phyloP scores from a whole-genome alignment of 30 jellyfish, hydroid and myxozoan genomes.

The Morbakka virulenta region DNA sequence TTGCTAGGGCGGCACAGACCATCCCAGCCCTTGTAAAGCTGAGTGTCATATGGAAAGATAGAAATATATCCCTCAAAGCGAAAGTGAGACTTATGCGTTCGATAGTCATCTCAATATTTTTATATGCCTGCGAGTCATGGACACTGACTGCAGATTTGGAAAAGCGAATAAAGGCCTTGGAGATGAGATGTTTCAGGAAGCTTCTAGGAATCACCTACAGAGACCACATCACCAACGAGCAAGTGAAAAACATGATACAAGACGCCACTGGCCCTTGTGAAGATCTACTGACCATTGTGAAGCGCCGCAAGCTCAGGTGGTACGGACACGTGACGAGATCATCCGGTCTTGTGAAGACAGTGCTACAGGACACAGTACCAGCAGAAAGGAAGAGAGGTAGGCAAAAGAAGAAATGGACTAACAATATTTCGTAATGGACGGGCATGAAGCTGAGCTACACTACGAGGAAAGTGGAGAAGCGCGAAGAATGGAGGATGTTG shows the following conservation, averaged over 20 bases:
- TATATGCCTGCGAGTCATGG: conserved; percentile 38
- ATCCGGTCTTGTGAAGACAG: too few species aligned
- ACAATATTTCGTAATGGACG: too few species aligned
- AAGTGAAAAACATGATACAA: not conserved
- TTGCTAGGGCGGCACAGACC: conserved; percentile 6
- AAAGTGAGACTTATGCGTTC: conserved; percentile 25
- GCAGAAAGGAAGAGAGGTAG: too few species aligned
- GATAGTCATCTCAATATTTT: conserved; percentile 3
- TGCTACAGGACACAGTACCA: too few species aligned
- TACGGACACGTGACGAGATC: too few species aligned
- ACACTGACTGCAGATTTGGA: conserved; percentile 33
- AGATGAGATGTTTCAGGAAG: conserved; percentile 23
- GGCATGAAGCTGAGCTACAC: too few species aligned
- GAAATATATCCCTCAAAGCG: not conserved
- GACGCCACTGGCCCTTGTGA: conserved; percentile 15
- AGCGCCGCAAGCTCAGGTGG: conserved; percentile 14
- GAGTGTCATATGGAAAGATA: conserved; percentile 15
- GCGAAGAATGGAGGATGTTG: too few species aligned
- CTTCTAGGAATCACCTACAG: conserved; percentile 35
- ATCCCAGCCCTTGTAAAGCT: not conserved
- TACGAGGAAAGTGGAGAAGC: too few species aligned
- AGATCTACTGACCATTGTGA: conserved; percentile 9
- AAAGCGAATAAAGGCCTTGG: conserved; percentile 14
- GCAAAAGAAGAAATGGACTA: too few species aligned
- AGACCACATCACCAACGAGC: conserved; percentile 25